Conservation (phyloP, 2,888 invertebrate genomes). For the Micoletzkya japonica region DNA sequence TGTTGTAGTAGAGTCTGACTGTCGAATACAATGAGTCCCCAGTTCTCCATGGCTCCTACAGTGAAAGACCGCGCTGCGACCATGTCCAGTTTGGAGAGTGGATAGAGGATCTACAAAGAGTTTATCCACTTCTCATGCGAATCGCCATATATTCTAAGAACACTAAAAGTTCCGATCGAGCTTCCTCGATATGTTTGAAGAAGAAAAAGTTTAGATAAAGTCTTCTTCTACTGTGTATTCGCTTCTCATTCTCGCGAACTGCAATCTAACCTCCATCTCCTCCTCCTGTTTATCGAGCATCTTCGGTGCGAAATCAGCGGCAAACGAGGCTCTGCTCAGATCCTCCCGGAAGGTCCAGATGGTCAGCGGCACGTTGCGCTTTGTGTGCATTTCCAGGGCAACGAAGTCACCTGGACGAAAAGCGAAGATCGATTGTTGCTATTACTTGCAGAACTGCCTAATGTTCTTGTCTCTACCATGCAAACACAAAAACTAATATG, state of each 20-base stretch:
- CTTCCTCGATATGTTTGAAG: too few relatives aligned
- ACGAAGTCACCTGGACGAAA: slow-evolving; percentile 48
- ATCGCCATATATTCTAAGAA: background rate
- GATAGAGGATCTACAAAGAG: slow-evolving; percentile 50
- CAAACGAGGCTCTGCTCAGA: slow-evolving; percentile 47
- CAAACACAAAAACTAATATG: background rate
- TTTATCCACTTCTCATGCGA: background rate
- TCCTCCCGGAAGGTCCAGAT: slow-evolving; percentile 56
- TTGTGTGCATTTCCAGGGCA: slow-evolving; percentile 50
- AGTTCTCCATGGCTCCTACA: slow-evolving; percentile 68
- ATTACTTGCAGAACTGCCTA: background rate
- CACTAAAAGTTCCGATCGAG: too few relatives aligned
- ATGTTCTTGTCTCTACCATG: background rate
- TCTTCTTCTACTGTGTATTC: too few relatives aligned
- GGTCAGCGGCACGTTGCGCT: slow-evolving; percentile 52
- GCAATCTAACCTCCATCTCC: slow-evolving; percentile 45
- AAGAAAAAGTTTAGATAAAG: too few relatives aligned
- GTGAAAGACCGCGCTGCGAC: slow-evolving; percentile 66
- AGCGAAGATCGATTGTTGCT: background rate
- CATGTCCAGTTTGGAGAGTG: slow-evolving; percentile 64
- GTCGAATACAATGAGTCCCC: slow-evolving; percentile 65
- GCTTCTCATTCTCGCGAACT: too few relatives aligned
- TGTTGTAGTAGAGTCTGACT: slow-evolving; percentile 57
- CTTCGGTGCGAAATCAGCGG: slow-evolving; percentile 53
- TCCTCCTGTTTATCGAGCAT: slow-evolving; percentile 58